Base-by-base conservation (phyloP, 2,113 vertebrate genomes). In the Hydrochoerus hydrochaeris region DNA sequence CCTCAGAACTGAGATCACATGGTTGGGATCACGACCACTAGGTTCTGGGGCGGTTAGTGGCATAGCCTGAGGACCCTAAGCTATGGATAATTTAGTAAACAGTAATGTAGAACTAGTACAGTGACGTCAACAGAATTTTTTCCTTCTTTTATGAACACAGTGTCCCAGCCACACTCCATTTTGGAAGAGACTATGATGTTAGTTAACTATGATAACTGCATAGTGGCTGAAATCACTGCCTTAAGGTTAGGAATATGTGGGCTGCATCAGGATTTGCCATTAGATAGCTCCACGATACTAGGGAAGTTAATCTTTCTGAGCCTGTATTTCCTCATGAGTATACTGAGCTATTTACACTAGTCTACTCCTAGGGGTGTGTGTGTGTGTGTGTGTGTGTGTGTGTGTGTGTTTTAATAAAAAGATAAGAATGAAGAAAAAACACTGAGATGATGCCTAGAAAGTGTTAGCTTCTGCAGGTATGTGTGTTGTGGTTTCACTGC, bases 201-300 rank as follows among this genome's bases (percentile, higher is more conserved):
- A 95, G 35, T 85, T 88, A 63, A 80, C n/a, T 41, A 46, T 62
- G 71, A 92, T 96, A 94, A 71, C 58, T 46, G 7, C 46, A 58
- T 2, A 82, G 49, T 89, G 22, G 24, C 20, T 77, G 62, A 52
- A 26, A 86, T 93, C 41, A 91, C 90, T 82, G 52, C 32, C 91
- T 75, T 96, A 96, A 46, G 22, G 57, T 90, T 95, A 81, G 52
- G 75, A 78, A 89, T 20, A 91, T 73, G 30, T 65, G 90, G 20
- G 30, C 38, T 78, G 4, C 75, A 22, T 88, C 88, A 92, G 58
- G 57, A 92, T 97, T 93, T 93, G 57, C 38, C 38, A 35, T 52
- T 87, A 63, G 38, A 24, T 52, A n/a, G 19, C 28, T 85, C 83
- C 78, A 52, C 92, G 52, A 67, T 35, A n/a, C 65, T 16, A 7